Percentiles rank a stretch among this genome's conserved stretches.
phyloP scores from a whole-genome alignment of 1,140 invertebrate species.

The Sycobia sp. region DNA sequence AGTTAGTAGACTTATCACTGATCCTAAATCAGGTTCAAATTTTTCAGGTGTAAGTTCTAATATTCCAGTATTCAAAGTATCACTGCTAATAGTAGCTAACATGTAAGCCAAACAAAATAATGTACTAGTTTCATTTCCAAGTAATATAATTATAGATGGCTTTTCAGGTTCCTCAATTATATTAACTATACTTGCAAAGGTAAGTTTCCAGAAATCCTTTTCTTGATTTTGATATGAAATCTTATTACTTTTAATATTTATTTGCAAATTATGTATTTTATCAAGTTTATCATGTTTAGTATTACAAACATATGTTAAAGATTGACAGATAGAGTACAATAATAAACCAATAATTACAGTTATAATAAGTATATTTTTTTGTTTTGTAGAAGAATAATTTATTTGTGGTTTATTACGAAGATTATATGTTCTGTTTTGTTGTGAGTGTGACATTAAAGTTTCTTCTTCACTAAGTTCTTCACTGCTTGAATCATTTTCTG shows the following conservation, averaged over 20 bases:
- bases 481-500: too few relatives aligned
- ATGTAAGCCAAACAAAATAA: conserved; percentile 46
- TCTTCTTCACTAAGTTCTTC: too few relatives aligned
- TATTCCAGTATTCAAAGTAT: conserved; percentile 35
- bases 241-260: conserved; percentile 15
- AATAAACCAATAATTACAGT: too few relatives aligned
- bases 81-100: conserved; percentile 42
- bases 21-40: conserved; percentile 44
- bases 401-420: too few relatives aligned
- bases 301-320: too few relatives aligned
- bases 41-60: conserved; percentile 39
- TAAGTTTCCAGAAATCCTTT: conserved; percentile 43
- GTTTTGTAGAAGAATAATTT: too few relatives aligned
- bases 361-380: too few relatives aligned
- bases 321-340: too few relatives aligned
- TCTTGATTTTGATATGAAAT: conserved; percentile 45
- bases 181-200: conserved; percentile 40
- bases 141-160: conserved; percentile 45
- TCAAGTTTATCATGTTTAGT: too few relatives aligned
- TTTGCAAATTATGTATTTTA: too few relatives aligned
- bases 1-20: conserved; percentile 39
- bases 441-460: too few relatives aligned
- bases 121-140: conserved; percentile 41
- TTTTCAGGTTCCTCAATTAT: conserved; percentile 35
- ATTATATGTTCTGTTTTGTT: too few relatives aligned